These are phyloP conservation scores for Tiliacea citrago DNA, from an alignment of 2,888 invertebrate genomes.

Conservation along the genomic window DNA sequence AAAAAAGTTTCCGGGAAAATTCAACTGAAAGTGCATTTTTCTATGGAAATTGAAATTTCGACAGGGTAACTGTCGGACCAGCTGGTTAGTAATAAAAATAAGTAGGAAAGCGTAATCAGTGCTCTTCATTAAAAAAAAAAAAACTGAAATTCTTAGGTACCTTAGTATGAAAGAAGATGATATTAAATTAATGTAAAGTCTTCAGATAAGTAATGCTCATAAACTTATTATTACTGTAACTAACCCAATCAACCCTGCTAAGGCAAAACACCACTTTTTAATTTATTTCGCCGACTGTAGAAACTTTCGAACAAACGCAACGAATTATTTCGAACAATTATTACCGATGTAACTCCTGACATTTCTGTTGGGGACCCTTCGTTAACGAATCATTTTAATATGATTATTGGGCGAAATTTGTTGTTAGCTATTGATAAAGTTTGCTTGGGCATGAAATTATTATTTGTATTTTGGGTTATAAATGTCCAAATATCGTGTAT, in stretches of 20 bases:
- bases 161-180: too few species aligned
- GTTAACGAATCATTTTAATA: conserved; percentile 63
- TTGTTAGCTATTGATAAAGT: conserved; percentile 49
- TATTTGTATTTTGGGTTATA: conserved; percentile 15
- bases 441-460: conserved; percentile 47
- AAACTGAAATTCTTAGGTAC: too few species aligned
- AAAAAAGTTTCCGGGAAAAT: too few species aligned
- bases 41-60: too few species aligned
- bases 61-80: too few species aligned
- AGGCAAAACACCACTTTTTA: conserved; percentile 32
- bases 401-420: conserved; percentile 58
- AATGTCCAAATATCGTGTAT: conserved; percentile 21
- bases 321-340: conserved; percentile 47
- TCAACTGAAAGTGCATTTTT: too few species aligned
- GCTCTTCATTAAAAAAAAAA: too few species aligned
- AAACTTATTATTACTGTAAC: not conserved
- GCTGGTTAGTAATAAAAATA: too few species aligned
- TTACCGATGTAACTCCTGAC: conserved; percentile 41
- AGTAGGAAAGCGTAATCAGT: too few species aligned
- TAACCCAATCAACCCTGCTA: conserved; percentile 10
- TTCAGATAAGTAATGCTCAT: not conserved
- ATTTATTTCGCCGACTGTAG: conserved; percentile 33
- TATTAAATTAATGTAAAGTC: not conserved
- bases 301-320: conserved; percentile 39
- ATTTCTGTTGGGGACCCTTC: conserved; percentile 44